Percentiles rank a stretch among this genome's conserved stretches.
phyloP scores from a whole-genome alignment of 1,140 invertebrate genomes.

The Sesamia nonagrioides region DNA sequence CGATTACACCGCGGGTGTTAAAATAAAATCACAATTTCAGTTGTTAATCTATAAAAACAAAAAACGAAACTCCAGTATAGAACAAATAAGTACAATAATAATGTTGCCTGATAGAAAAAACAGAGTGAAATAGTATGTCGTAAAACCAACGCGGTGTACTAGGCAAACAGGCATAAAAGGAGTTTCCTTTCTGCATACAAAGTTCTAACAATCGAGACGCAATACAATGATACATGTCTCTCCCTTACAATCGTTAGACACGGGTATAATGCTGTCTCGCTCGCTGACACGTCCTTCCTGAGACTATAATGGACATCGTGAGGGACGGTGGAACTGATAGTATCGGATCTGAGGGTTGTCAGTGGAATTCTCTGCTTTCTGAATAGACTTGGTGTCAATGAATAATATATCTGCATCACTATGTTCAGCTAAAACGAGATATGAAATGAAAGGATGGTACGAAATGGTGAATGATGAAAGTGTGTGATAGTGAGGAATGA shows the following conservation, averaged over 20 bases:
- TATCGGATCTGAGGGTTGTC: slow-evolving; percentile 71
- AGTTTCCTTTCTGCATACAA: slow-evolving; percentile 78
- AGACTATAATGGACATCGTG: slow-evolving; percentile 63
- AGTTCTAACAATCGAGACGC: slow-evolving; percentile 75
- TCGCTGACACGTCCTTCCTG: slow-evolving; percentile 79
- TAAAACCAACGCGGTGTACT: slow-evolving; percentile 55
- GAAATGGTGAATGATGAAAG: slow-evolving; percentile 19
- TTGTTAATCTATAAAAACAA: background rate
- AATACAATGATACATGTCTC: slow-evolving; percentile 77
- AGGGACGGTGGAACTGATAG: slow-evolving; percentile 63
- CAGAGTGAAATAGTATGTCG: slow-evolving; percentile 48
- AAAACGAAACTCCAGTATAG: background rate
- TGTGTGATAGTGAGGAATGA: slow-evolving; percentile 2
- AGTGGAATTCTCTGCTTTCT: slow-evolving; percentile 58
- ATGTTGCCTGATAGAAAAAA: slow-evolving; percentile 37
- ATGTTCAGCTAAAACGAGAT: slow-evolving; percentile 40
- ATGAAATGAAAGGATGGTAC: slow-evolving; percentile 23
- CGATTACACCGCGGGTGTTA: slow-evolving; percentile 1
- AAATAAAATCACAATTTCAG: slow-evolving; percentile 1
- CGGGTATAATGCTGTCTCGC: slow-evolving; percentile 75
- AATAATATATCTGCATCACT: slow-evolving; percentile 52
- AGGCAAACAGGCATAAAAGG: slow-evolving; percentile 65
- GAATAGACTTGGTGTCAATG: slow-evolving; percentile 64
- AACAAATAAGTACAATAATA: slow-evolving; percentile 18
- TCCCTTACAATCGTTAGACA: slow-evolving; percentile 73